Percentiles rank a stretch among this genome's conserved stretches.
Evolutionary conservation across 2,888 invertebrate species (phyloP).

Genomic region (Quadroppia sp.): DNA sequence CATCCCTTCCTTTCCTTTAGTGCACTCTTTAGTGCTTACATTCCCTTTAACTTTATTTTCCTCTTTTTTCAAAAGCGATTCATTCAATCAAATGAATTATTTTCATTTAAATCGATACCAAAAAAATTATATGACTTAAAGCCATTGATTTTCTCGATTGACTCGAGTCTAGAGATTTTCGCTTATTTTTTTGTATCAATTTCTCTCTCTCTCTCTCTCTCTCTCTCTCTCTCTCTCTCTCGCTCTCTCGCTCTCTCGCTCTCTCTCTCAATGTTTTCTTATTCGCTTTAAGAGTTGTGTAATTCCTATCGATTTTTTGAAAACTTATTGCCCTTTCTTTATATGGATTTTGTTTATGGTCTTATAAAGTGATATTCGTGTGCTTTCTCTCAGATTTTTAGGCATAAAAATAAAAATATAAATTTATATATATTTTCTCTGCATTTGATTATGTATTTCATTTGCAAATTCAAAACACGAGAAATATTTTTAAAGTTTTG

Average conservation of each 20-base stretch:
- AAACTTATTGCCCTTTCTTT: slow-evolving; percentile 20
- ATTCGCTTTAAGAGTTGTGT: neutral
- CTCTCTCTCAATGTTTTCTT: neutral
- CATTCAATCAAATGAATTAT: slow-evolving; percentile 11
- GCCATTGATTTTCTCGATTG: slow-evolving; percentile 16
- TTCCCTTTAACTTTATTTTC: neutral
- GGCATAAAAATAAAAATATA: too few relatives aligned
- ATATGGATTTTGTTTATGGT: slow-evolving; percentile 4
- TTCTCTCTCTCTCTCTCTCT: neutral
- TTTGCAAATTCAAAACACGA: too few relatives aligned
- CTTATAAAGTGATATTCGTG: slow-evolving; percentile 12
- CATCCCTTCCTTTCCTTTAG: neutral
- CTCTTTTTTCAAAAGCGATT: neutral
- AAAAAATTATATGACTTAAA: slow-evolving; percentile 14
- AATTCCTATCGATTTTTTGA: slow-evolving; percentile 9
- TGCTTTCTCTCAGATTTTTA: too few relatives aligned
- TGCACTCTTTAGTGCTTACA: neutral
- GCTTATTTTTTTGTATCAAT: neutral
- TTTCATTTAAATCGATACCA: slow-evolving; percentile 19
- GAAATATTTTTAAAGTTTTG: too few relatives aligned
- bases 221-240: slow-evolving; percentile 9
- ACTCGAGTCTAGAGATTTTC: neutral
- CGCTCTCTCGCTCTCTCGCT: neutral
- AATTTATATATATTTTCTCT: neutral
- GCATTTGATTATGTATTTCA: neutral